Conservation (phyloP, 2,797 vertebrate species). For the Coccyzus lansbergi region DNA sequence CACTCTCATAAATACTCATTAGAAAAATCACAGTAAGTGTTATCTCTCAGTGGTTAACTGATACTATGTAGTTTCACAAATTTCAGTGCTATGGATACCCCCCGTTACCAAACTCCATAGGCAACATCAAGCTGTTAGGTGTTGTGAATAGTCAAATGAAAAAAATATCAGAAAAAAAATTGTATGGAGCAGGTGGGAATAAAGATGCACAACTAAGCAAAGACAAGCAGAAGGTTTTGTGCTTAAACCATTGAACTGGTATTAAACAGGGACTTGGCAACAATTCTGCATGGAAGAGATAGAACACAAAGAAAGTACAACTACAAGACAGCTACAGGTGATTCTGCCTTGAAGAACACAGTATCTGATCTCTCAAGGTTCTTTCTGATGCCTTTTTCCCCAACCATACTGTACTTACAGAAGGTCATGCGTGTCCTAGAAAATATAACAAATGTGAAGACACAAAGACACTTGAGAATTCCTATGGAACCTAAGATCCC, state of each 20-base stretch:
- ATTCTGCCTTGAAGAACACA: not conserved
- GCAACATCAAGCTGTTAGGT: not conserved
- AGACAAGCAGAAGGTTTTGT: not conserved
- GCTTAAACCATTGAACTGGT: not conserved
- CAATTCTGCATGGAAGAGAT: not conserved
- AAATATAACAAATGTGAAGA: not conserved
- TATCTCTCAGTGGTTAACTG: not conserved
- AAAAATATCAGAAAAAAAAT: not conserved
- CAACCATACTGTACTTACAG: not conserved
- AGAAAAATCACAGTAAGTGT: not conserved
- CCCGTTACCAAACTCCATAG: not conserved
- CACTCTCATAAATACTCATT: not conserved
- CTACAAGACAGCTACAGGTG: not conserved
- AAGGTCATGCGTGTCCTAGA: not conserved
- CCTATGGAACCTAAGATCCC: not conserved
- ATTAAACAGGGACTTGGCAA: not conserved
- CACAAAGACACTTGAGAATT: not conserved
- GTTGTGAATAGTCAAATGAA: not conserved
- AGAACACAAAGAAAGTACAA: not conserved
- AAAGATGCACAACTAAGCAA: not conserved
- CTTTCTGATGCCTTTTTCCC: not conserved
- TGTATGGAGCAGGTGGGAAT: rapidly evolving
- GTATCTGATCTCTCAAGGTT: not conserved
- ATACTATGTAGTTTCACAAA: not conserved
- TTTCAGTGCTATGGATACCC: not conserved